Evolutionary conservation across 2,113 vertebrate genomes (phyloP), one percentile per base, ranked within the genome.

Genomic region (Clarias batrachus): DNA sequence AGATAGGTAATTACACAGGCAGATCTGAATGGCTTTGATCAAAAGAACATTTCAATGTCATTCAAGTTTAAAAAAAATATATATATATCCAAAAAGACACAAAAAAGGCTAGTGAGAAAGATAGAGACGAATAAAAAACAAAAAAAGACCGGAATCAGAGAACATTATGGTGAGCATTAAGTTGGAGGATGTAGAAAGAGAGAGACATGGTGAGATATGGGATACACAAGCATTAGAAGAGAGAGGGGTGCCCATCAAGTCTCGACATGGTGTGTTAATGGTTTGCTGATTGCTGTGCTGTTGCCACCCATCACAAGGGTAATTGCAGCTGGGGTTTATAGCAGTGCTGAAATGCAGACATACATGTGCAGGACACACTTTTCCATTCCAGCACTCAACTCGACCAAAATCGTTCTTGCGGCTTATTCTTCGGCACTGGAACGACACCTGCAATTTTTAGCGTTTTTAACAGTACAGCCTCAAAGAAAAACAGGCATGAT

Each of bases 231-330:
- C 81, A 74, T 54, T 77, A 77, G 48, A 76, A 56, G 59, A 87
- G 57, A 87, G 56, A 65, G 63, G 48, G 76, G 59, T 82, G 62
- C 76, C 83, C 74, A 89, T 91, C 87, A 90, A 70, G 88, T 90
- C 88, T 88, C 88, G 86, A 89, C 90, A 90, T 89, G 89, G 91
- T 90, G 89, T 91, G 91, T 92, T 94, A 94, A 94, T 94, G 94
- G 94, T 91, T 90, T 91, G 91, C 90, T 93, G 93, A 94, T 94
- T 95, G 93, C 93, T 92, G 89, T 91, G 92, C 90, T 82, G 93
- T 92, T 93, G 93, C 92, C 93, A 93, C 93, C 91, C 93, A 91
- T 92, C 92, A 91, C 88, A 90, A 48, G 91, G 91, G 92, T 94
- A 94, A 95, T 94, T 94, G 93, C 92, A 90, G 92, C 87, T 90